Evolutionary conservation across 2,888 invertebrate species (phyloP).

Genomic region (Pseudococcus viburni): DNA sequence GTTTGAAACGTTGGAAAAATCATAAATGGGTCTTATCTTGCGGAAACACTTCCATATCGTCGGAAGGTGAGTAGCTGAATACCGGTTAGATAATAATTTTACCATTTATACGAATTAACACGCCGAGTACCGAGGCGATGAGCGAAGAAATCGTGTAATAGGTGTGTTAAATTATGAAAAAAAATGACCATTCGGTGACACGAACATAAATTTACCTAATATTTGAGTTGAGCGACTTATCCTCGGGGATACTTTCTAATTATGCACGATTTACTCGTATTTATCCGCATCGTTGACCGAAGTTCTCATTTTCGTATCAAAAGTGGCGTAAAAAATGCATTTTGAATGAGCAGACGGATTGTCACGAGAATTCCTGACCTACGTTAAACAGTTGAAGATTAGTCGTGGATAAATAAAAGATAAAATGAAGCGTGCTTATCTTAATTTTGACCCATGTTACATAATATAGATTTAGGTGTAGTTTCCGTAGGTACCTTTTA

Average conservation of each 20-base stretch:
- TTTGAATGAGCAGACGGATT: not conserved
- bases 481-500: not conserved
- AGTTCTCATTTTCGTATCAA: not conserved
- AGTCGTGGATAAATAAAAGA: not conserved
- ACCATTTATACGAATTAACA: not conserved
- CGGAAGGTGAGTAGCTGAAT: not conserved
- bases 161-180: not conserved
- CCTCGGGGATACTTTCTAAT: constrained; percentile 33
- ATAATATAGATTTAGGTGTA: not conserved
- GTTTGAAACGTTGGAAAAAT: not conserved
- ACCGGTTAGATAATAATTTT: not conserved
- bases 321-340: not conserved
- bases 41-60: not conserved
- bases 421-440: constrained; percentile 35
- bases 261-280: not conserved
- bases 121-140: constrained; percentile 29
- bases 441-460: constrained; percentile 18
- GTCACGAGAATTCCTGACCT: constrained; percentile 17
- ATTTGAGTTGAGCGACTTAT: not conserved
- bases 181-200: constrained; percentile 41
- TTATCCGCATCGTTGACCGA: not conserved
- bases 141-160: constrained; percentile 4
- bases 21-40: not conserved
- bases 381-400: constrained; percentile 11
- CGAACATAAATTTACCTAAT: constrained; percentile 22